Evolutionary conservation across 1,140 invertebrate species (phyloP), one percentile per base, ranked within the genome.

Genomic region (Probaryconus sp.): DNA sequence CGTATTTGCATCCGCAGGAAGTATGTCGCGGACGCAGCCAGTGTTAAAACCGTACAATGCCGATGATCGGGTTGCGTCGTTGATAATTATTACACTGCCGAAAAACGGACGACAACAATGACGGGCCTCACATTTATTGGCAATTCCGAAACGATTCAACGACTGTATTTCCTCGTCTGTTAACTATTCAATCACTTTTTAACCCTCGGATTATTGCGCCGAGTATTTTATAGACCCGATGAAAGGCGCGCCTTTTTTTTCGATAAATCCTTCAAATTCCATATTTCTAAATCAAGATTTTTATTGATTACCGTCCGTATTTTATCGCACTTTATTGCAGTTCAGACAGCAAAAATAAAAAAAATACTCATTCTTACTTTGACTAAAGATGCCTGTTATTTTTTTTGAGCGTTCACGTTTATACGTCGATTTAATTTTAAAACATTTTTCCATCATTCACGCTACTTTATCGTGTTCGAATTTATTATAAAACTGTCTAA

Each of bases 1-100:
- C 33, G 69, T 84, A 86, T 87, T 85, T 85, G 78, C 83, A 85
- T 85, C 77, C 78, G 69, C 73, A 77, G 79, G 76, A 80, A 79
- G 81, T 79, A 74, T 37, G 51, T 26, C 50, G 55, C 60, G 50
- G 26, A 63, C 11, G 47, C 38, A 65, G 42, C 16, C 43, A 63
- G 47, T 47, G 43, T 61, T 64, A 58, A 74, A 68, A 56, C 31
- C 26, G 14, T 60, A 38, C 47, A 67, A 61, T 50, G 35, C 47
- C 43, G 48, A 35, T n/a, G 28, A 30, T 53, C 47, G 48, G 28
- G 2, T 33, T 55, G 38, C 40, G 24, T 37, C 31, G 53, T 7
- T 38, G 48, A 61, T 70, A 70, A 70, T 70, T 70, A 71, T 56
- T 56, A 58, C 50, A 30, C 35, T 16, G 38, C 9, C 45, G 65